Conservation (phyloP, 2,797 vertebrate species). For the Eospalax fontanierii region DNA sequence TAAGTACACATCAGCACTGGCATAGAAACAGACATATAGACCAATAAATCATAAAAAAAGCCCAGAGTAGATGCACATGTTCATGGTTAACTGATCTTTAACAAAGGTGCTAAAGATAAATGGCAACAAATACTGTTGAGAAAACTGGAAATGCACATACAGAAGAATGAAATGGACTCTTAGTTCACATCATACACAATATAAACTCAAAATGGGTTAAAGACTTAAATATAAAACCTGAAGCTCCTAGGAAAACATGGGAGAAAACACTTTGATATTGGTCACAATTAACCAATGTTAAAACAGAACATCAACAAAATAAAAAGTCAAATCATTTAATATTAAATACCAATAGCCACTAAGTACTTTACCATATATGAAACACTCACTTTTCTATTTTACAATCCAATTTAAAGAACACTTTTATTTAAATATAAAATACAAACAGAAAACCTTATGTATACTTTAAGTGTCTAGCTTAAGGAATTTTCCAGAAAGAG, state of each 20-base stretch:
- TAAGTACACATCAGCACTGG: neutral
- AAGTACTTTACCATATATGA: conserved; percentile 36
- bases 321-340: conserved; percentile 32
- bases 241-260: neutral
- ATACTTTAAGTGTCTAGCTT: conserved; percentile 3
- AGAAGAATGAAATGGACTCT: neutral
- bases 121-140: neutral
- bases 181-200: neutral
- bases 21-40: conserved; percentile 10
- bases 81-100: neutral
- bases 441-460: conserved; percentile 36
- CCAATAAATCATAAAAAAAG: neutral
- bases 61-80: neutral
- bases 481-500: conserved; percentile 20
- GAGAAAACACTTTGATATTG: neutral
- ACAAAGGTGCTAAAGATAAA: neutral
- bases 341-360: conserved; percentile 26
- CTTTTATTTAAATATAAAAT: conserved; percentile 41
- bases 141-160: neutral
- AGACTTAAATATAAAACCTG: neutral
- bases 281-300: conserved; percentile 16
- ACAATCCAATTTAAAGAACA: conserved; percentile 25
- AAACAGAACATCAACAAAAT: conserved; percentile 28
- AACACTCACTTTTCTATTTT: conserved; percentile 41
- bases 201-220: neutral